Evolutionary conservation across 2,797 vertebrate species (phyloP).

Genomic region (Fistularia commersonii): DNA sequence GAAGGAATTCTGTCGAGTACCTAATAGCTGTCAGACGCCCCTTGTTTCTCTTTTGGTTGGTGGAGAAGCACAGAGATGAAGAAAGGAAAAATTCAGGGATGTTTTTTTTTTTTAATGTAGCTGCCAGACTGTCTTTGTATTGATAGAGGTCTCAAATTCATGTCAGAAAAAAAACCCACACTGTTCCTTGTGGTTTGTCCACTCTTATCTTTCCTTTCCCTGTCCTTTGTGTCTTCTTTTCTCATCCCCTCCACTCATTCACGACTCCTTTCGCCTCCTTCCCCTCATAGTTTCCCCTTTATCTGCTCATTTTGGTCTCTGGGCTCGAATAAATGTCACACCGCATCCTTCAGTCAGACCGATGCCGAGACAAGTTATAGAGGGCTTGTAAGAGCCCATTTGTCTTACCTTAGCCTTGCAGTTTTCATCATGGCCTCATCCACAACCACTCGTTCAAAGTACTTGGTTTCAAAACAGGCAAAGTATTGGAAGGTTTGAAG

Average conservation of each 20-base stretch:
- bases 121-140: conserved; percentile 8
- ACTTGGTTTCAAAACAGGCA: no score
- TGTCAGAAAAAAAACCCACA: background rate
- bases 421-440: conserved; percentile 8
- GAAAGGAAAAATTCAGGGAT: conserved; percentile 6
- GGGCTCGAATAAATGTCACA: conserved; percentile 66
- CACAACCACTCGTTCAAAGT: background rate
- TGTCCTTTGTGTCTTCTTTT: conserved; percentile 2
- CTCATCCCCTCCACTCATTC: background rate
- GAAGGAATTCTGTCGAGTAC: conserved; percentile 3
- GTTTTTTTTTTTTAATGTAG: conserved; percentile 1
- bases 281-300: conserved; percentile 29
- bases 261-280: background rate
- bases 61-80: background rate
- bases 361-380: conserved; percentile 20
- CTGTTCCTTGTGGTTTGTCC: conserved; percentile 11
- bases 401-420: conserved; percentile 20
- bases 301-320: conserved; percentile 53
- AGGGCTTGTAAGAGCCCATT: conserved; percentile 27
- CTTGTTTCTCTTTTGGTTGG: conserved; percentile 4
- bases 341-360: conserved; percentile 53
- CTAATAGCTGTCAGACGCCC: conserved; percentile 10
- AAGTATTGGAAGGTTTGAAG: no score
- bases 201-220: conserved; percentile 2
- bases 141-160: conserved; percentile 13